Conservation (phyloP, 1,140 invertebrate genomes). For the Ditylenchus dipsaci region DNA sequence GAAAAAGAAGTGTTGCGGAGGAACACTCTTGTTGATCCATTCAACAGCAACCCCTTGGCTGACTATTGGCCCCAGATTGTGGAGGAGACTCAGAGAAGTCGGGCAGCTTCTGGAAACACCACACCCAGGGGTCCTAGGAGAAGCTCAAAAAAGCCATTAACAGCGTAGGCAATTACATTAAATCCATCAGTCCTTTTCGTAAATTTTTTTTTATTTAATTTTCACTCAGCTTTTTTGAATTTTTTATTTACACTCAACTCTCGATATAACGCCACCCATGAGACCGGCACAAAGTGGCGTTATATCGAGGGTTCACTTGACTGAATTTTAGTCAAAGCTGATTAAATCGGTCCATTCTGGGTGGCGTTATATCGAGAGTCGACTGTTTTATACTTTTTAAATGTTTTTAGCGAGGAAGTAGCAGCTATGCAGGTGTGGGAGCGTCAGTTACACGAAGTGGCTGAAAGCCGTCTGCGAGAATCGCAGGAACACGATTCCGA, state of each 20-base stretch:
- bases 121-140: neutral
- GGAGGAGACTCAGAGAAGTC: neutral
- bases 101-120: neutral
- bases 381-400: neutral
- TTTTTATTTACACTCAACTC: too few species aligned
- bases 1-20: conserved; percentile 3
- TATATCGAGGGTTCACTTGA: too few species aligned
- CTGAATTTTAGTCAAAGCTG: too few species aligned
- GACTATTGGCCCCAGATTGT: neutral
- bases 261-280: too few species aligned
- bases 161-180: neutral
- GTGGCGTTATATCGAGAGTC: too few species aligned
- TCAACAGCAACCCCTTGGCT: neutral
- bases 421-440: neutral
- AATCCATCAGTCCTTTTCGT: neutral
- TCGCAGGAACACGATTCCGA: neutral
- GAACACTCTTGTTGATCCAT: neutral
- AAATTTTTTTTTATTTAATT: neutral
- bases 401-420: neutral
- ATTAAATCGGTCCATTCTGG: too few species aligned
- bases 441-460: neutral
- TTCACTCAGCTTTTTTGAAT: too few species aligned
- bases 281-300: too few species aligned
- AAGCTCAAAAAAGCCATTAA: conserved; percentile 6
- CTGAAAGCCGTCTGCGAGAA: neutral